phyloP scores from a whole-genome alignment of 2,888 invertebrate species.

The Hirtodrosophila cameraria region DNA sequence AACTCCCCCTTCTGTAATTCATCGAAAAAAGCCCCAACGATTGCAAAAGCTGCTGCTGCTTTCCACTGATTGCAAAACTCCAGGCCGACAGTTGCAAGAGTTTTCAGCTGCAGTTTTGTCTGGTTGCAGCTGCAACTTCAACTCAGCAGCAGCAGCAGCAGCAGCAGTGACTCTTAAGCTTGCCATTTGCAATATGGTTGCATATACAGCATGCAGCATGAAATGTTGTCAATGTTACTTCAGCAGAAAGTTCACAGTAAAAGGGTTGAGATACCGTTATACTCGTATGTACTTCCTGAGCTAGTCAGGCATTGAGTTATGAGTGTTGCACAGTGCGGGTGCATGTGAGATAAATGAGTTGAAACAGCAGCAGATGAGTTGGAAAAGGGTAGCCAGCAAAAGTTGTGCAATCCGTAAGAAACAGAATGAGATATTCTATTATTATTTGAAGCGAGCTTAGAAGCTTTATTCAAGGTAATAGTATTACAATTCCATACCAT shows the following conservation, averaged over 20 bases:
- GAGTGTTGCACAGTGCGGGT: not conserved
- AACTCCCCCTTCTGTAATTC: too few species aligned
- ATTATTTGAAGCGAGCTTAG: conserved; percentile 21
- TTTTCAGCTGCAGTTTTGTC: conserved; percentile 5
- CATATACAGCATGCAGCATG: conserved; percentile 22
- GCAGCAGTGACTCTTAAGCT: conserved; percentile 52
- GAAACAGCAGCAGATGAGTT: conserved; percentile 35
- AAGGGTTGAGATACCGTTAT: conserved; percentile 30
- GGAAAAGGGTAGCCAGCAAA: not conserved
- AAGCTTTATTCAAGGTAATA: not conserved
- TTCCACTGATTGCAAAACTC: conserved; percentile 72
- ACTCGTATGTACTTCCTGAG: conserved; percentile 26
- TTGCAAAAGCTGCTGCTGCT: conserved; percentile 51
- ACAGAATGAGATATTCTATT: conserved; percentile 16
- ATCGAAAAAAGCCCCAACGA: too few species aligned
- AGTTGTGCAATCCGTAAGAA: not conserved
- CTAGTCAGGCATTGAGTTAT: conserved; percentile 40
- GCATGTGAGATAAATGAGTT: conserved; percentile 32
- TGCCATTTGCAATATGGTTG: conserved; percentile 64
- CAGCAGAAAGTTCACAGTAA: conserved; percentile 30
- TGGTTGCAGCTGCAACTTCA: conserved; percentile 34
- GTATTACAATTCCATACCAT: not conserved
- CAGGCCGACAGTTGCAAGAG: conserved; percentile 54
- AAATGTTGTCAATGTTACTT: conserved; percentile 47
- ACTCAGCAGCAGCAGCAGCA: conserved; percentile 34